A percentile compares a stretch with the other conserved stretches of the same genome.
phyloP scores from a whole-genome alignment of 1,140 invertebrate species.

The Scaptomyza hsui region DNA sequence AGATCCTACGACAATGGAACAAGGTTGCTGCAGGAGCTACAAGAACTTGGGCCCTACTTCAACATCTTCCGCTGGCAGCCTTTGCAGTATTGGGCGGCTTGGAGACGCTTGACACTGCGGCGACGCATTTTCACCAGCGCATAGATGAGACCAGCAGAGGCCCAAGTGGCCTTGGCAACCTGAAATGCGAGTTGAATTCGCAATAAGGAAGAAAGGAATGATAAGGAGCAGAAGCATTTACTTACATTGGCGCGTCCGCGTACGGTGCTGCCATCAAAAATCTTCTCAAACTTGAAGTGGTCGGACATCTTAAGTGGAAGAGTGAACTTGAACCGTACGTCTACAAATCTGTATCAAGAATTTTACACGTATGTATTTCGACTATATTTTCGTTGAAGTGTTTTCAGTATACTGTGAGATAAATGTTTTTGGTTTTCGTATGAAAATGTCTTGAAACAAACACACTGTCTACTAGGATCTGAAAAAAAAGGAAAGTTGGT shows the following conservation, averaged over 20 bases:
- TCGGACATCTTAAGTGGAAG: slow-evolving; percentile 30
- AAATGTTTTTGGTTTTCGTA: too few species aligned
- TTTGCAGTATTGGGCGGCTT: slow-evolving; percentile 56
- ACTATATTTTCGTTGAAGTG: neutral
- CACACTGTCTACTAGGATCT: slow-evolving; percentile 25
- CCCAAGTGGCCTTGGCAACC: slow-evolving; percentile 86
- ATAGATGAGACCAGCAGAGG: slow-evolving; percentile 57
- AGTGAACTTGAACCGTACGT: neutral
- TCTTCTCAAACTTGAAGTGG: slow-evolving; percentile 39
- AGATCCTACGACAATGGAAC: neutral
- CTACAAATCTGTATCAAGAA: neutral
- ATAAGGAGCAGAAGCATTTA: neutral
- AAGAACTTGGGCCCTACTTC: neutral
- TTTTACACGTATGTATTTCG: neutral
- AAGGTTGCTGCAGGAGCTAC: neutral
- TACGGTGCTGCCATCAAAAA: slow-evolving; percentile 55
- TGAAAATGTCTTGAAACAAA: too few species aligned
- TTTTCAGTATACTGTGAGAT: neutral
- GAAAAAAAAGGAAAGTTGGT: neutral
- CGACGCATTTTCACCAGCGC: slow-evolving; percentile 53
- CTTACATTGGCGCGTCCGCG: slow-evolving; percentile 70
- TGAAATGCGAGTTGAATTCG: slow-evolving; percentile 84
- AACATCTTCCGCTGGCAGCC: slow-evolving; percentile 51
- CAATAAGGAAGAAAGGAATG: neutral
- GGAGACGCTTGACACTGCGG: slow-evolving; percentile 49